Conservation (phyloP, 2,797 vertebrate genomes). For the Phoebastria nigripes region DNA sequence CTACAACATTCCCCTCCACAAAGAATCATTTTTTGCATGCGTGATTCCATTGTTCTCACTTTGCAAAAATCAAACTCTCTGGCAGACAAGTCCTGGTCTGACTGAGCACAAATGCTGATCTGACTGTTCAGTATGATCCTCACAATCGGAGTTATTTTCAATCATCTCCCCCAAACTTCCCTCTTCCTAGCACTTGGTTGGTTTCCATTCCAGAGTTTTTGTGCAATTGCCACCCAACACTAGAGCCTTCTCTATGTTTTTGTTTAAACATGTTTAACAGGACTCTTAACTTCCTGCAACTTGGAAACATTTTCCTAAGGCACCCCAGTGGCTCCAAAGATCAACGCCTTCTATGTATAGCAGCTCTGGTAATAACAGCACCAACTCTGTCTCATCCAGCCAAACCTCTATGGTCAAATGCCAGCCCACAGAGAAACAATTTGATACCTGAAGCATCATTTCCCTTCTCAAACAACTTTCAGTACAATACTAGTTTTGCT, state of each 20-base stretch:
- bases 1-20: not conserved
- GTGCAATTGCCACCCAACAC: not conserved
- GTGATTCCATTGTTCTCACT: not conserved
- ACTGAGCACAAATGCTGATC: not conserved
- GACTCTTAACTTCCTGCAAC: not conserved
- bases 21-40: not conserved
- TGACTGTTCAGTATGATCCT: not conserved
- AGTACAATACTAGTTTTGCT: not conserved
- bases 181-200: not conserved
- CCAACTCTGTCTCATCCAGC: not conserved
- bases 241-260: not conserved
- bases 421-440: not conserved
- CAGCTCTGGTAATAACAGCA: not conserved
- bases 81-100: not conserved
- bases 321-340: not conserved
- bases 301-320: not conserved
- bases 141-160: not conserved
- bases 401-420: not conserved
- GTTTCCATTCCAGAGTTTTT: not conserved
- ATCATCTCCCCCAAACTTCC: not conserved
- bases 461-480: not conserved
- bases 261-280: not conserved
- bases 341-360: not conserved
- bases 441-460: not conserved
- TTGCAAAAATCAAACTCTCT: not conserved